A percentile compares a stretch with the other conserved stretches of the same genome.
Evolutionary conservation across 35 echinoderm and acorn worm genomes (phyloP).

Genomic region (Diadema setosum): DNA sequence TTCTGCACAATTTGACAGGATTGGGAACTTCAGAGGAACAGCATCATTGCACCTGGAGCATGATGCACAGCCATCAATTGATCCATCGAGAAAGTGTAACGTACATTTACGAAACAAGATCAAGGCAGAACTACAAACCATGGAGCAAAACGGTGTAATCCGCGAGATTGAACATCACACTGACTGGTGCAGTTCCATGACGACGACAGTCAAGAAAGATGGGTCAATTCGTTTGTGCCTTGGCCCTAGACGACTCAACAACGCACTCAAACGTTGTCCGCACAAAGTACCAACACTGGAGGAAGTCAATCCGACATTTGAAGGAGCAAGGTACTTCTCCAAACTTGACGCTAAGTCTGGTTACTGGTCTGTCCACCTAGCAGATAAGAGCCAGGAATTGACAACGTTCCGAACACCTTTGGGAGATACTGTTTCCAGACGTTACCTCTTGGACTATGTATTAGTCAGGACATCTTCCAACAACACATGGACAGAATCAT

Average conservation of each 20-base stretch:
- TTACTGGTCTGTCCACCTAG: slow-evolving; percentile 67
- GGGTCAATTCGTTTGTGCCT: slow-evolving; percentile 28
- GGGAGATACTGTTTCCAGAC: too few relatives aligned
- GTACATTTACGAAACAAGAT: too few relatives aligned
- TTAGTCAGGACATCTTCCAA: slow-evolving; percentile 14
- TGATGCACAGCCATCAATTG: too few relatives aligned
- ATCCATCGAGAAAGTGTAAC: too few relatives aligned
- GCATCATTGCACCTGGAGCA: too few relatives aligned
- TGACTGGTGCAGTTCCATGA: too few relatives aligned
- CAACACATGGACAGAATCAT: slow-evolving; percentile 11
- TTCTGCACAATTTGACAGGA: too few relatives aligned
- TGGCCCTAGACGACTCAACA: slow-evolving; percentile 32
- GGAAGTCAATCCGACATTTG: not conserved
- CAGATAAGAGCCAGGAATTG: slow-evolving; percentile 29
- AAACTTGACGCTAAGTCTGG: slow-evolving; percentile 59
- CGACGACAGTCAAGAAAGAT: slow-evolving; percentile 27
- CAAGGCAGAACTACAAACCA: too few relatives aligned
- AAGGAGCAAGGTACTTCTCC: slow-evolving; percentile 24
- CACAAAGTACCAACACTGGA: slow-evolving; percentile 20
- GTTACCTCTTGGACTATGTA: slow-evolving; percentile 15
- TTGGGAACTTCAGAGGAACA: too few relatives aligned
- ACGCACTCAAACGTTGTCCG: not conserved
- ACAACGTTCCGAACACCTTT: slow-evolving; percentile 71
- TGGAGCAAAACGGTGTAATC: too few relatives aligned
- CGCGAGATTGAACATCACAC: not conserved